These are phyloP conservation scores for Salticus scenicus DNA, from an alignment of 2,888 invertebrate species.

Conservation along the genomic window DNA sequence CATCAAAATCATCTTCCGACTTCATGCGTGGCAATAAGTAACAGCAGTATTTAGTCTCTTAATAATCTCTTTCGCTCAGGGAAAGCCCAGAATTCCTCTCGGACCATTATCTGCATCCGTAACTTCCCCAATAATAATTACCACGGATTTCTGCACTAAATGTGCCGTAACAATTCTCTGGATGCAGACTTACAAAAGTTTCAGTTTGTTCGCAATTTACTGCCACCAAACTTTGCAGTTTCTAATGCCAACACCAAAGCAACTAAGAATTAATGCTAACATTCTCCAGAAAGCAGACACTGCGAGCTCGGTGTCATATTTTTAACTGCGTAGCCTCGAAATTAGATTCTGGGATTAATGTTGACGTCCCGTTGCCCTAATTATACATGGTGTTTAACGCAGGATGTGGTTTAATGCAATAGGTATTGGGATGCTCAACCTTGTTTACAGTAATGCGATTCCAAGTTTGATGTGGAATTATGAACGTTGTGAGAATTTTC, in stretches of 20 bases:
- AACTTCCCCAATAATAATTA: slow-evolving; percentile 25
- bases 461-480: not conserved
- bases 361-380: slow-evolving; percentile 2
- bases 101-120: slow-evolving; percentile 20
- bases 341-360: slow-evolving; percentile 15
- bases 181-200: not conserved
- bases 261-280: not conserved
- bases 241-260: slow-evolving; percentile 3
- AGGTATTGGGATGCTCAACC: not conserved
- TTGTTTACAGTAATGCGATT: slow-evolving; percentile 17
- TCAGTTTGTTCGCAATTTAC: slow-evolving; percentile 10
- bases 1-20: no score
- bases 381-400: slow-evolving; percentile 11
- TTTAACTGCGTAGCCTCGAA: not conserved
- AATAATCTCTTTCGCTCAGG: not conserved
- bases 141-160: slow-evolving; percentile 22
- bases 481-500: not conserved
- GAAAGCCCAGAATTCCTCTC: not conserved
- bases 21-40: not conserved
- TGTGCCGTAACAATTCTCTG: slow-evolving; percentile 15
- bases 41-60: slow-evolving; percentile 1
- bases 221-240: slow-evolving; percentile 16
- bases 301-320: not conserved
- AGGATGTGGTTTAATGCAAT: slow-evolving; percentile 9
- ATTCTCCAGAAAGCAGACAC: not conserved